Evolutionary conservation across 2,888 invertebrate species (phyloP), one percentile per base, ranked within the genome.

Genomic region (Phymatocera aterrima): DNA sequence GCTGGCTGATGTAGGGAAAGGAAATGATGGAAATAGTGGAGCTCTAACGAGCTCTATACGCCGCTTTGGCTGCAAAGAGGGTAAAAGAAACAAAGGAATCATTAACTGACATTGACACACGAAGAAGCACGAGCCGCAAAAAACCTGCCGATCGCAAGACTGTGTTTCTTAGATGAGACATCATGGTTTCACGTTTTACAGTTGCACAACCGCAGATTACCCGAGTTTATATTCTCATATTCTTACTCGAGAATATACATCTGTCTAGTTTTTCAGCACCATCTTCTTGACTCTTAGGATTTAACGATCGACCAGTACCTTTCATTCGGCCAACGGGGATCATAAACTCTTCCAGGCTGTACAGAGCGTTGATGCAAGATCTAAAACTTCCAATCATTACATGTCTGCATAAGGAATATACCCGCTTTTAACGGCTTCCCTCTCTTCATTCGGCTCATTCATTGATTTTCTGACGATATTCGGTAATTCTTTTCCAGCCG

Each of bases 71-170:
- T 34, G 68, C 68, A 68, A 46, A 68, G 65, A 10, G 65, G 21
- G 21, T 40, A 40, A 3, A 65, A 65, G 65, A 65, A 65, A 65
- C 31, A 21, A 46, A 46, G 68, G 68, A 68, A 68, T 68, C 68
- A 68, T 68, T 68, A 68, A 68, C 68, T 68, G 68, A 68, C 68
- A 68, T 68, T 68, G 68, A 68, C 46, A 68, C 68, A 46, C 40
- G 68, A 68, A 68, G 43, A 68, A 68, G 28, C 40, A 43, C 5
- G n/a, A 68, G 12, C 5, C 5, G 24, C 5, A 24, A 68, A 43
- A 68, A 68, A 68, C 68, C 46, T 8, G 40, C 3, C 6, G 21
- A 68, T 43, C 46, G 46, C 68, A 68, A 68, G 68, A 43, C 68
- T 43, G 24, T 46, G 46, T 68, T 68, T 68, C 68, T 46, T 68